These are phyloP conservation scores for Bombus picipes DNA, from an alignment of 1,140 invertebrate genomes.

Conservation along the genomic window DNA sequence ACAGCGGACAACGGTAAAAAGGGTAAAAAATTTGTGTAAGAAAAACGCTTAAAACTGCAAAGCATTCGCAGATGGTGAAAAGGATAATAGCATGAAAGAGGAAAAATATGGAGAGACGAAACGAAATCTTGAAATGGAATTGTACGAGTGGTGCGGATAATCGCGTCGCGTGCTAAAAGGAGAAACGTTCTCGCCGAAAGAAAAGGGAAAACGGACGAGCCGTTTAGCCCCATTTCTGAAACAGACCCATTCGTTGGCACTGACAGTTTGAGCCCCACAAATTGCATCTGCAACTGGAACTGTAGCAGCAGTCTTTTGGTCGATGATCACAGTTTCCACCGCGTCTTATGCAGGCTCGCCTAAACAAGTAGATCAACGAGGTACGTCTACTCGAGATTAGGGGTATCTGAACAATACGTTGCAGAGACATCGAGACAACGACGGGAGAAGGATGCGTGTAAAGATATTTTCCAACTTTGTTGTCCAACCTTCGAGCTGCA, in stretches of 20 bases:
- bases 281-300: conserved; percentile 93
- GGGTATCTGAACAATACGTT: conserved; percentile 79
- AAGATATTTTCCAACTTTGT: background rate
- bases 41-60: background rate
- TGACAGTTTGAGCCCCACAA: conserved; percentile 95
- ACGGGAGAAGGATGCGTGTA: background rate
- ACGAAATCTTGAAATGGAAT: background rate
- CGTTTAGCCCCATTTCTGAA: conserved; percentile 93
- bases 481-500: background rate
- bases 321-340: conserved; percentile 93
- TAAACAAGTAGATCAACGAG: conserved; percentile 93
- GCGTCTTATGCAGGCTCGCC: conserved; percentile 91
- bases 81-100: background rate
- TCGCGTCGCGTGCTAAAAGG: conserved; percentile 5
- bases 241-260: conserved; percentile 94
- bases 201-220: background rate
- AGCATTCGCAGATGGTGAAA: background rate
- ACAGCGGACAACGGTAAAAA: background rate
- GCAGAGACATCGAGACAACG: conserved; percentile 73
- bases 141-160: background rate
- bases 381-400: conserved; percentile 88
- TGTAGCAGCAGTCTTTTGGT: conserved; percentile 93
- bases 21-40: background rate
- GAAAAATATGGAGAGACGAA: background rate
- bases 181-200: conserved; percentile 8